Conservation (phyloP, 2,113 vertebrate species). For the rat (Rattus norvegicus) region DNA sequence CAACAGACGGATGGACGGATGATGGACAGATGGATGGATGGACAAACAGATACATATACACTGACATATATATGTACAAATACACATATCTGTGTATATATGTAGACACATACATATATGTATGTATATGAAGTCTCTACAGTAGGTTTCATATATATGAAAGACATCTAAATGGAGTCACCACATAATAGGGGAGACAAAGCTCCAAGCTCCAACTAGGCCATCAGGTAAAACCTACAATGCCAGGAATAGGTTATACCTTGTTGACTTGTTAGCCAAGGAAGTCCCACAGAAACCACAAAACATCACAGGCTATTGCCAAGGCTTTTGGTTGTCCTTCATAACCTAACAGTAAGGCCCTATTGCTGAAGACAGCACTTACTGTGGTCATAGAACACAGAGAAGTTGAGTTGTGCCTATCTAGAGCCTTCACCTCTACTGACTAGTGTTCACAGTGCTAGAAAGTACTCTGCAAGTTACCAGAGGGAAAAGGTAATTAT, state of each 20-base stretch:
- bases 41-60: too few species aligned
- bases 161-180: neutral
- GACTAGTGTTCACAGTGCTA: too few species aligned
- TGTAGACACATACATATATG: too few species aligned
- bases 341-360: neutral
- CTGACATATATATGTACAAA: too few species aligned
- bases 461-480: neutral
- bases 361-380: neutral
- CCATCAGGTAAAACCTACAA: neutral
- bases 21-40: too few species aligned
- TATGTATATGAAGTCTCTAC: neutral
- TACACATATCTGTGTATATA: too few species aligned
- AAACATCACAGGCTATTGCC: neutral
- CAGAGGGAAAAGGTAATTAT: neutral
- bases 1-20: too few species aligned
- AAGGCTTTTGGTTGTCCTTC: neutral
- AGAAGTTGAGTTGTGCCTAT: neutral
- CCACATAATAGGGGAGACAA: neutral
- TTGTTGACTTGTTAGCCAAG: neutral
- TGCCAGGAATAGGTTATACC: neutral
- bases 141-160: too few species aligned
- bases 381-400: neutral
- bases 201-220: neutral
- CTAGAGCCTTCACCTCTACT: too few species aligned
- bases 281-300: neutral